These are phyloP conservation scores for Anthophora plumipes DNA, from an alignment of 2,888 invertebrate genomes.

Conservation along the genomic window DNA sequence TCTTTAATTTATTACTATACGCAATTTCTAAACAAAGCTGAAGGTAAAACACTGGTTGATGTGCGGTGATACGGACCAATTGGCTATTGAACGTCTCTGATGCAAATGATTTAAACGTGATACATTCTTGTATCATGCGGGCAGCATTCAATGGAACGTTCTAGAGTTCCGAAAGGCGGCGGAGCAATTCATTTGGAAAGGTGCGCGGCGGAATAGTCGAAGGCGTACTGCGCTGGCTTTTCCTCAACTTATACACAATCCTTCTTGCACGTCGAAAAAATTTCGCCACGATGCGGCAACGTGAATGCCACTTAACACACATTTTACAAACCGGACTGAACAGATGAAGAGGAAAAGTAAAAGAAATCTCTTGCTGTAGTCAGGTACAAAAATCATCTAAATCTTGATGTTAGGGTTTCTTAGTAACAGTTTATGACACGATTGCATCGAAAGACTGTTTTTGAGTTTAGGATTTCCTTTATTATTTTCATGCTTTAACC, in stretches of 20 bases:
- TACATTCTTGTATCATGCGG: background rate
- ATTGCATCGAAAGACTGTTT: too few species aligned
- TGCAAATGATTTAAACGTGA: too few species aligned
- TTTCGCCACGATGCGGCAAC: conserved; percentile 16
- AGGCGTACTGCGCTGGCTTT: conserved; percentile 26
- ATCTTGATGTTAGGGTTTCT: too few species aligned
- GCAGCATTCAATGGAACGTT: conserved; percentile 47
- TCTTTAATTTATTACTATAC: too few species aligned
- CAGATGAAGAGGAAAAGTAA: conserved; percentile 38
- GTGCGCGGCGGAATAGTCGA: conserved; percentile 35
- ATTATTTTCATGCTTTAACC: too few species aligned
- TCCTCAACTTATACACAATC: conserved; percentile 43
- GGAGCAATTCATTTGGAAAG: conserved; percentile 50
- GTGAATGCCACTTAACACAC: conserved; percentile 16
- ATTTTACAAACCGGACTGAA: background rate
- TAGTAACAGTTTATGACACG: too few species aligned
- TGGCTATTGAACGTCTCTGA: too few species aligned
- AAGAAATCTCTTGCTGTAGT: conserved; percentile 16
- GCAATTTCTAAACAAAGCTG: too few species aligned
- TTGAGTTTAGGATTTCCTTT: too few species aligned
- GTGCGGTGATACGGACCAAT: too few species aligned
- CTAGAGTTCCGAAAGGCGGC: conserved; percentile 43
- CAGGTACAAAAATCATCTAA: background rate
- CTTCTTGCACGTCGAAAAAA: conserved; percentile 37
- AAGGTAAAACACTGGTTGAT: too few species aligned